Conservation (phyloP, 2,113 vertebrate species). For the Pelvicachromis taeniatus region DNA sequence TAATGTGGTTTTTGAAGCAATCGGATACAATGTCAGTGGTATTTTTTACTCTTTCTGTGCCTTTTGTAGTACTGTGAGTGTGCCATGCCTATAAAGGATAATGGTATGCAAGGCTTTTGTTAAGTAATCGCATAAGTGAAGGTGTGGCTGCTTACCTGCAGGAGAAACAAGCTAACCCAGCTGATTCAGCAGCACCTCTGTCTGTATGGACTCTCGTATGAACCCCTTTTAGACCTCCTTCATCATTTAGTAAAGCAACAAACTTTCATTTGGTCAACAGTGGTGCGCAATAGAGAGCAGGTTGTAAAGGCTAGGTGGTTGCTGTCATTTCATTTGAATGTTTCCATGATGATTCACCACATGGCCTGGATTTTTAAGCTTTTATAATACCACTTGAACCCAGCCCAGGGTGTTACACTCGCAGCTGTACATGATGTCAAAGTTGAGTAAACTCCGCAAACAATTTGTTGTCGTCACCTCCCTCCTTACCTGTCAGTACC, state of each 20-base stretch:
- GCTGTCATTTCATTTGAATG: constrained; percentile 11
- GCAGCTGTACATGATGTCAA: background rate
- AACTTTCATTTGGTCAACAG: background rate
- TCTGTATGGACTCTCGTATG: background rate
- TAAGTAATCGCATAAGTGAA: background rate
- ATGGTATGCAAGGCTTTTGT: constrained; percentile 17
- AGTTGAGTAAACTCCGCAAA: background rate
- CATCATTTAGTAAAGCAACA: background rate
- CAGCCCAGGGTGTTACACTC: background rate
- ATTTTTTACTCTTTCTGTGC: background rate
- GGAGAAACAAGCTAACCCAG: background rate
- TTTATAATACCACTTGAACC: background rate
- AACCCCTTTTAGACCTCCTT: background rate
- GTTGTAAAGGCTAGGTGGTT: background rate
- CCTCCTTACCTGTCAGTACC: constrained; percentile 16
- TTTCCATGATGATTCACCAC: background rate
- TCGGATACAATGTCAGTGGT: background rate
- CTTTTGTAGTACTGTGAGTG: background rate
- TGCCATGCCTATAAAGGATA: background rate
- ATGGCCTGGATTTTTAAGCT: background rate
- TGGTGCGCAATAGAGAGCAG: background rate
- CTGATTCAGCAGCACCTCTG: constrained; percentile 5
- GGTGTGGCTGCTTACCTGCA: constrained; percentile 34
- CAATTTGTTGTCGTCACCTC: constrained; percentile 9
- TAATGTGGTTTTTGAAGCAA: background rate